These are phyloP conservation scores for Pantherophis guttatus DNA, from an alignment of 2,113 vertebrate species.

Conservation along the genomic window DNA sequence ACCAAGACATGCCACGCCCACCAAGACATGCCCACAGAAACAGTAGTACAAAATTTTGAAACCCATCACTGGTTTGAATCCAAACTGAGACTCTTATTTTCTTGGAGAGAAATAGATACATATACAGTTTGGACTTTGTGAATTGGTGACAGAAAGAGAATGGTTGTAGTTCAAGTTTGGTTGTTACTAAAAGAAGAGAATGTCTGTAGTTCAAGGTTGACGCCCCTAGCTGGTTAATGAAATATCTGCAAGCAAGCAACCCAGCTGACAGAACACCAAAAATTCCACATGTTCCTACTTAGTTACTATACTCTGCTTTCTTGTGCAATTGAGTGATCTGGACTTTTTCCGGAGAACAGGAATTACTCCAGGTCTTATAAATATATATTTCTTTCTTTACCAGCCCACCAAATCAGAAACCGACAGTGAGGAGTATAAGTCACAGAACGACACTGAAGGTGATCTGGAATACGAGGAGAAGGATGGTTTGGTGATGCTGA, in stretches of 20 bases:
- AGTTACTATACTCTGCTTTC: background rate
- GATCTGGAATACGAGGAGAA: constrained; percentile 72
- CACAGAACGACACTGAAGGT: constrained; percentile 74
- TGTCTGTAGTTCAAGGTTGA: background rate
- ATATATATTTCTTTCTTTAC: background rate
- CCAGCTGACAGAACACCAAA: background rate
- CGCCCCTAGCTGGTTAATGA: background rate
- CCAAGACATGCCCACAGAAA: no score
- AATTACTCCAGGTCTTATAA: background rate
- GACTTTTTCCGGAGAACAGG: background rate
- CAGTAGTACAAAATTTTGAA: no score
- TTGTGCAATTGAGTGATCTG: background rate
- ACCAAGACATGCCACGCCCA: no score
- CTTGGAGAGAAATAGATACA: background rate
- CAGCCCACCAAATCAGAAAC: constrained; percentile 70
- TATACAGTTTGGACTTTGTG: background rate
- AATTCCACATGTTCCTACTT: background rate
- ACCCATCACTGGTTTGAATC: background rate
- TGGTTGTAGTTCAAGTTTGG: no score
- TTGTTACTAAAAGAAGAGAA: background rate
- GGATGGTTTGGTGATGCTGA: background rate
- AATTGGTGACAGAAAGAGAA: background rate
- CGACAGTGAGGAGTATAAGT: constrained; percentile 75
- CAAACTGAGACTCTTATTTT: background rate
- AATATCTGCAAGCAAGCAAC: background rate